Percentiles rank a stretch among this genome's conserved stretches.
These are phyloP conservation scores for Oopsacas minuta DNA, from an alignment of 37 sponge, comb jelly and placozoan genomes.

Conservation along the genomic window DNA sequence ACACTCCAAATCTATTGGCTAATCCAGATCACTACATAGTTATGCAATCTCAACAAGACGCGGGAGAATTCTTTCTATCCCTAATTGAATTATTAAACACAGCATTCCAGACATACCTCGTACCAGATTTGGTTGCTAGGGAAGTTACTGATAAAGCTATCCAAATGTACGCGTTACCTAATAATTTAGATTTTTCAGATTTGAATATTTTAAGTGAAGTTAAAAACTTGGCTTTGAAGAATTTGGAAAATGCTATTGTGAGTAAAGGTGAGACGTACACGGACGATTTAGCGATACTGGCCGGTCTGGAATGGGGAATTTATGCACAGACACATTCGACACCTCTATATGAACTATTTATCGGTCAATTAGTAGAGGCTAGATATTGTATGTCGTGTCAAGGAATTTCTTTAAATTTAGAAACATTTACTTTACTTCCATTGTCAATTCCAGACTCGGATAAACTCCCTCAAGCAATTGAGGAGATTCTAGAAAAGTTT, in stretches of 20 bases:
- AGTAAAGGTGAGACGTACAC: slow-evolving; percentile 9
- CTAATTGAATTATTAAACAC: slow-evolving; percentile 30
- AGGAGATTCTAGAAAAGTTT: neutral
- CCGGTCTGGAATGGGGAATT: slow-evolving; percentile 32
- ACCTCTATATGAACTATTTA: slow-evolving; percentile 28
- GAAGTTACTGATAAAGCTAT: neutral
- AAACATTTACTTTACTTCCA: slow-evolving; percentile 41
- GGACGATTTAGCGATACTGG: slow-evolving; percentile 9
- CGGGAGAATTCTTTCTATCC: slow-evolving; percentile 44
- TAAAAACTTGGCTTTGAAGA: neutral
- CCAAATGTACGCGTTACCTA: neutral
- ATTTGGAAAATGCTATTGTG: neutral
- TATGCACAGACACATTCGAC: slow-evolving; percentile 21
- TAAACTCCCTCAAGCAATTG: neutral
- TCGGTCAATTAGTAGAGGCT: slow-evolving; percentile 44
- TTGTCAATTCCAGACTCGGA: slow-evolving; percentile 22
- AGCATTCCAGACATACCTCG: neutral
- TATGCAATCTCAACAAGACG: slow-evolving; percentile 49
- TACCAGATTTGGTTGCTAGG: neutral
- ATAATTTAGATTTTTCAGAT: neutral
- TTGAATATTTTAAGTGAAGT: neutral
- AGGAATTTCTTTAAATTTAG: slow-evolving; percentile 31
- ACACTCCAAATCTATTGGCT: slow-evolving; percentile 7
- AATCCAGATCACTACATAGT: slow-evolving; percentile 4
- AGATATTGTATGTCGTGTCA: slow-evolving; percentile 42